Evolutionary conservation across 2,797 vertebrate genomes (phyloP).

Genomic region (Gymnopithys bicolor): DNA sequence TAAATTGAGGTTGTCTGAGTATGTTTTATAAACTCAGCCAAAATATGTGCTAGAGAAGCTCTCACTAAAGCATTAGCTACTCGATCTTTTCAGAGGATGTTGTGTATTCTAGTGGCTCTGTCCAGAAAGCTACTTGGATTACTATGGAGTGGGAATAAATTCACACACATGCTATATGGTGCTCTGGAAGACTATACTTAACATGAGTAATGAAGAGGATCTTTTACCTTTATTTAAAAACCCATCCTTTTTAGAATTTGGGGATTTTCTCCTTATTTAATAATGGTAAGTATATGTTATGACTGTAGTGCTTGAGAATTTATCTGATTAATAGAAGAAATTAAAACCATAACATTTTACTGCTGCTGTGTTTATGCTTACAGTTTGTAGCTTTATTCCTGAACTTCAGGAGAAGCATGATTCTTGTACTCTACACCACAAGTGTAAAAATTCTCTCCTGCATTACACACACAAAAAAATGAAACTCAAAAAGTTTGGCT

Average conservation of each 20-base stretch:
- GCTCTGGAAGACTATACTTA: background rate
- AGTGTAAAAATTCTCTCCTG: background rate
- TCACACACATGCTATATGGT: background rate
- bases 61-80: background rate
- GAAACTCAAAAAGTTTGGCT: background rate
- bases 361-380: background rate
- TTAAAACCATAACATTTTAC: background rate
- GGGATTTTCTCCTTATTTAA: background rate
- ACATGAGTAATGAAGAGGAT: background rate
- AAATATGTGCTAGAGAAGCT: background rate
- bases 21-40: background rate
- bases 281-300: background rate
- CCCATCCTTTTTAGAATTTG: background rate
- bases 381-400: background rate
- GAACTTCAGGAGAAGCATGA: background rate
- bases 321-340: background rate
- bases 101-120: background rate
- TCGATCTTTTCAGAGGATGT: background rate
- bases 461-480: background rate
- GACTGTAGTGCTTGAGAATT: background rate
- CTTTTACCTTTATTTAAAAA: background rate
- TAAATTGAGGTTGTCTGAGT: background rate
- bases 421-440: background rate
- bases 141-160: background rate
- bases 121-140: background rate